phyloP scores from a whole-genome alignment of 2,113 vertebrate genomes.

The Odontophorus gujanensis region DNA sequence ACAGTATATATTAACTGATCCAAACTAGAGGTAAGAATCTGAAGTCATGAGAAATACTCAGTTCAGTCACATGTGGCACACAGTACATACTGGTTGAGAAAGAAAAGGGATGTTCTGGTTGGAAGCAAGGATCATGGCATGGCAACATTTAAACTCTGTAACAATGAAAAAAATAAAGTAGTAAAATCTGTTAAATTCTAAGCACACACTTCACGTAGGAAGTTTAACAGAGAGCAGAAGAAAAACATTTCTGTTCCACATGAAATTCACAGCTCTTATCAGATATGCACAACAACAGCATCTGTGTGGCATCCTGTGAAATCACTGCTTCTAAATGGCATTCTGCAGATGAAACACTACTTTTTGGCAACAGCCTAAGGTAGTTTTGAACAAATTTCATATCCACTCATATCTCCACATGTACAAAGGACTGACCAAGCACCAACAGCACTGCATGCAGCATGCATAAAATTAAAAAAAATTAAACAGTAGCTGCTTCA shows the following conservation, averaged over 20 bases:
- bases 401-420: background rate
- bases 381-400: constrained; percentile 6
- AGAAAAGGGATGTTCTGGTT: background rate
- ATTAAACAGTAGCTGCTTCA: background rate
- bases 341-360: constrained; percentile 42
- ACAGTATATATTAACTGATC: background rate
- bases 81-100: background rate
- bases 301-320: constrained; percentile 57
- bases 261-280: constrained; percentile 45
- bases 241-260: constrained; percentile 6
- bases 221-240: constrained; percentile 23
- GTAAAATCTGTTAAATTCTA: constrained; percentile 28
- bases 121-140: background rate
- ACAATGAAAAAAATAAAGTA: background rate
- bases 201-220: background rate
- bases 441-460: background rate
- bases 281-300: constrained; percentile 45
- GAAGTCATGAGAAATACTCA: background rate
- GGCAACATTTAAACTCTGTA: background rate
- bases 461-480: background rate
- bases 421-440: constrained; percentile 17
- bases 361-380: constrained; percentile 28
- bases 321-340: constrained; percentile 49
- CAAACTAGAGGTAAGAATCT: background rate
- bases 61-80: background rate